These are phyloP conservation scores for Erpornis zantholeuca DNA, from an alignment of 2,113 vertebrate genomes.

Conservation along the genomic window DNA sequence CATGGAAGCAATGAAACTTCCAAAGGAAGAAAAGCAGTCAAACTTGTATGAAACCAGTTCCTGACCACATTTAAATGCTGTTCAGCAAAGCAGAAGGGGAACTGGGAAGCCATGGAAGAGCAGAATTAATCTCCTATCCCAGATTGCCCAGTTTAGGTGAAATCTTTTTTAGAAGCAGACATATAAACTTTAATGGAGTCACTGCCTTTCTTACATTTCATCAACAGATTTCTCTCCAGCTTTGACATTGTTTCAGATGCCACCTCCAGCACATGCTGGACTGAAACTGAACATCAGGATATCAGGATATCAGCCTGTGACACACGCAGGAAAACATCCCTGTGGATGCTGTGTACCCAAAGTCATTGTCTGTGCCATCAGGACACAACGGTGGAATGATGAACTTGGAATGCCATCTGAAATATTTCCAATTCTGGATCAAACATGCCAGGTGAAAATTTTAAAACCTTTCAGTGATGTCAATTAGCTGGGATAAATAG, in stretches of 20 bases:
- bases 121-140: not conserved
- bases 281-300: not conserved
- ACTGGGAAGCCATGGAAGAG: not conserved
- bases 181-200: not conserved
- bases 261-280: not conserved
- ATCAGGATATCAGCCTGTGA: not conserved
- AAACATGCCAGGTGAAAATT: not conserved
- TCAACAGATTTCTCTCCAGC: not conserved
- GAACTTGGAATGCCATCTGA: not conserved
- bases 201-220: not conserved
- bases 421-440: not conserved
- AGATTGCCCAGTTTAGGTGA: not conserved
- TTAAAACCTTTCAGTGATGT: not conserved
- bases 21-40: not conserved
- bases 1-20: not conserved
- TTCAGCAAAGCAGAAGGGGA: not conserved
- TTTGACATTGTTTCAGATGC: not conserved
- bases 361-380: not conserved
- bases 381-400: accelerated
- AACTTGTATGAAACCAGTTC: not conserved
- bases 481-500: not conserved
- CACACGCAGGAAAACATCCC: too few relatives aligned
- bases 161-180: not conserved
- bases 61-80: not conserved
- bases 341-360: not conserved